Evolutionary conservation across 1,140 invertebrate species (phyloP), one percentile per base, ranked within the genome.

Genomic region (Drosophila novamexicana): DNA sequence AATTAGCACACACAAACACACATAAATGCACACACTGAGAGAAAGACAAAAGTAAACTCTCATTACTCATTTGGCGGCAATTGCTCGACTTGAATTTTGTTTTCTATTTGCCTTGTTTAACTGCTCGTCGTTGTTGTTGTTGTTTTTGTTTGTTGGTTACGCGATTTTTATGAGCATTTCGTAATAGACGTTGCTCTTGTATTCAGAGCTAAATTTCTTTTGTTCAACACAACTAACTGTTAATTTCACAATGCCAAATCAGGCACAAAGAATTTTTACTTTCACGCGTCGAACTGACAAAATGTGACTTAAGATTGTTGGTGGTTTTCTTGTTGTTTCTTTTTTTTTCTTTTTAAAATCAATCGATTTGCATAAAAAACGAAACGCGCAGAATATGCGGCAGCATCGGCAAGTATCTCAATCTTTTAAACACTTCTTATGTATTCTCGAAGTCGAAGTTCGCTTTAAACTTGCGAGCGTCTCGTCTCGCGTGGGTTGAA

Each of bases 331-430:
- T 36, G 45, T 71, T 64, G 44, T 75, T 62, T 52, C 32, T 50
- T n/a, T 34, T 12, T 12, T 16, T 14, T 40, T 10, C 12, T 9
- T 44, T 54, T 44, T 45, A 45, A 14, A 18, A 16, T 37, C 34
- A 45, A 12, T 49, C 22, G 66, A 88, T 86, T 88, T 83, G 83
- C 83, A 88, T 88, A 86, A 81, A 77, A 74, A 68, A 74, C 65
- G 65, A 68, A 74, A 68, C 64, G 34, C 45, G 22, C 22, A 29
- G 22, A 29, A 29, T 29, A 5, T 29, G 22, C 22, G 22, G 22
- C 22, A 22, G 22, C 22, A 22, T 22, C 22, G 2, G 22, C 22
- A 22, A 22, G 22, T 29, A 29, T 29, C 22, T 29, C 22, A 29
- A 29, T 29, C 22, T 29, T 29, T 29, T 4, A 18, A 49, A 49